phyloP scores from a whole-genome alignment of 2,888 invertebrate species.

The Shargacucullia verbasci region DNA sequence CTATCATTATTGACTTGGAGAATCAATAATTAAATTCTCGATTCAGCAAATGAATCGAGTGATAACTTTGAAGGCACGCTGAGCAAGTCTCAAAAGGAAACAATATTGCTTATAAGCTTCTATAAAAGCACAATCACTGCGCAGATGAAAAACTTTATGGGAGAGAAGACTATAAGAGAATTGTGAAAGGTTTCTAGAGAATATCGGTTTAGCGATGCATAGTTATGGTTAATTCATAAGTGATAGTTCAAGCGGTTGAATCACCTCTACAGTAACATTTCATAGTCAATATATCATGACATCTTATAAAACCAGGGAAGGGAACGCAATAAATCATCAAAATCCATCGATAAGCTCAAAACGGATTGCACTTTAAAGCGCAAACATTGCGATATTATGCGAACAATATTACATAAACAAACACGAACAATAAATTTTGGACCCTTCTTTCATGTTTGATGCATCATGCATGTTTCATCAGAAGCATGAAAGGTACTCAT shows the following conservation, averaged over 20 bases:
- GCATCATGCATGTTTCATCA: constrained; percentile 17
- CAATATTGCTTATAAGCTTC: constrained; percentile 1
- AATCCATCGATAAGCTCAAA: constrained; percentile 72
- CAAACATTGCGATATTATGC: constrained; percentile 54
- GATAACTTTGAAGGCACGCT: constrained; percentile 15
- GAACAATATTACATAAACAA: constrained; percentile 44
- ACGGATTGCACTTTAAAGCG: constrained; percentile 72
- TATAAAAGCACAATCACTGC: background rate
- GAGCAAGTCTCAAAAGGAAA: background rate
- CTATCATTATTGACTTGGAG: constrained; percentile 55
- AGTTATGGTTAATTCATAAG: constrained; percentile 31
- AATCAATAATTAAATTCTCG: constrained; percentile 47
- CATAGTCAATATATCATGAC: constrained; percentile 68
- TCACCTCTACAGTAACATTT: constrained; percentile 64
- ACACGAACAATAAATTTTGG: constrained; percentile 34
- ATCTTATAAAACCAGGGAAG: constrained; percentile 76
- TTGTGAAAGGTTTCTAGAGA: background rate
- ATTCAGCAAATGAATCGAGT: constrained; percentile 36
- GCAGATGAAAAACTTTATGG: background rate
- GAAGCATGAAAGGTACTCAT: background rate
- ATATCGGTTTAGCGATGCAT: constrained; percentile 3
- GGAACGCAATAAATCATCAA: constrained; percentile 77
- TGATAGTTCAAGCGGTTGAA: constrained; percentile 55
- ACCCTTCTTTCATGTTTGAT: constrained; percentile 37
- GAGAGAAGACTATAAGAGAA: background rate